Conservation (phyloP, 1,140 invertebrate species). For the Aphelenchoides besseyi region DNA sequence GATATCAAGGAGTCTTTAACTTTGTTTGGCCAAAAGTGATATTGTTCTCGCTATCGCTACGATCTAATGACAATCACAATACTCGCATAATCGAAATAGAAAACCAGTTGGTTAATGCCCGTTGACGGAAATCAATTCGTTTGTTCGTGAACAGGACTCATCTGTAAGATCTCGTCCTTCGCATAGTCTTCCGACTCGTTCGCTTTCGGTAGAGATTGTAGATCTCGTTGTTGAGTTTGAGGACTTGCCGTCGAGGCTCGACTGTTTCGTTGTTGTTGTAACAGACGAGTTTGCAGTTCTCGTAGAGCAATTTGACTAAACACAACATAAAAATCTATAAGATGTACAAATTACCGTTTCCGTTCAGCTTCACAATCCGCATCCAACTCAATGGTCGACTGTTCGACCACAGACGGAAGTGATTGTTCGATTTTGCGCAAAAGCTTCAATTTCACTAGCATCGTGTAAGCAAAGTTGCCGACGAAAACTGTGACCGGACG, state of each 20-base stretch:
- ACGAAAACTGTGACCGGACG: background rate
- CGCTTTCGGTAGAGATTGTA: background rate
- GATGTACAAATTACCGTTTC: conserved; percentile 4
- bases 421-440: conserved; percentile 6
- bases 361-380: conserved; percentile 15
- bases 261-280: conserved; percentile 9
- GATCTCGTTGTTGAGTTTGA: background rate
- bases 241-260: background rate
- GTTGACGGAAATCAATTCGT: background rate
- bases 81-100: too few relatives aligned
- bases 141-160: background rate
- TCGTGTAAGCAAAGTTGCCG: conserved; percentile 7
- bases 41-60: too few relatives aligned
- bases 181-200: background rate
- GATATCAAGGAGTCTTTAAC: too few relatives aligned
- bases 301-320: conserved; percentile 21
- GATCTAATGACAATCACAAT: too few relatives aligned
- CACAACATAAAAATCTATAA: background rate
- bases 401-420: conserved; percentile 3
- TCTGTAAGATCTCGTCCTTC: background rate
- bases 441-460: conserved; percentile 8
- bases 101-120: background rate
- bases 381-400: conserved; percentile 18
- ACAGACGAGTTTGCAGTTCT: conserved; percentile 20
- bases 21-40: too few relatives aligned